phyloP scores from a whole-genome alignment of 2,113 vertebrate species.

The rat (Rattus norvegicus) region GRCr8 NC_086019.1:161595001-161595500 shows the following conservation, averaged over 20 bases:
- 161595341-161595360: conserved; percentile 33
- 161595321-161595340: conserved; percentile 20
- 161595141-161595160: conserved; percentile 33
- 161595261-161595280: conserved; percentile 11
- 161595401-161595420: neutral
- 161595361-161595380: neutral
- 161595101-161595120: neutral
- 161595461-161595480: neutral
- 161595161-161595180: conserved; percentile 39
- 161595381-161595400: conserved; percentile 46
- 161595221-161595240: conserved; percentile 72
- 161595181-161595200: conserved; percentile 63
- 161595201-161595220: conserved; percentile 69
- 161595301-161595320: conserved; percentile 56
- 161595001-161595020: neutral
- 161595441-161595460: conserved; percentile 11
- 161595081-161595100: neutral
- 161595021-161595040: conserved; percentile 4
- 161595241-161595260: conserved; percentile 56
- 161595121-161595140: conserved; percentile 29
- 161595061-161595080: neutral
- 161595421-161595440: conserved; percentile 41
- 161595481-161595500: conserved; percentile 51
- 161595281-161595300: conserved; percentile 53
- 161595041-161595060: neutral